Conservation (phyloP, 2,888 invertebrate species). For the Epiblema foenella region DNA sequence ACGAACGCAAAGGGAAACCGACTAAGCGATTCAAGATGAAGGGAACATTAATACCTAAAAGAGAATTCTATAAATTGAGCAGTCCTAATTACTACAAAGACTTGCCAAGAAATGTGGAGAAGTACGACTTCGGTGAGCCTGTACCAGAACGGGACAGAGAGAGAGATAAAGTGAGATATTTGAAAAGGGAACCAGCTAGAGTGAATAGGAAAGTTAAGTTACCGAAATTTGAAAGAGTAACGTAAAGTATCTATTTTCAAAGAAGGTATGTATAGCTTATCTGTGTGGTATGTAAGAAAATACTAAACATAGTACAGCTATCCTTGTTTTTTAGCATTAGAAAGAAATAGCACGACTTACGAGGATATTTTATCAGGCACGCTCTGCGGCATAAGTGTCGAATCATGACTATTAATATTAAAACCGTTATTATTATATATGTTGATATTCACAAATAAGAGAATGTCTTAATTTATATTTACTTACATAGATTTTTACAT, state of each 20-base stretch:
- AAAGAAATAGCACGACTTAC: too few relatives aligned
- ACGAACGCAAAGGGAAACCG: neutral
- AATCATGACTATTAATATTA: too few relatives aligned
- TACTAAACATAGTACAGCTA: neutral
- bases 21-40: slow-evolving; percentile 12
- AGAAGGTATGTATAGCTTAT: neutral
- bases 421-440: too few relatives aligned
- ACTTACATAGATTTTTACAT: too few relatives aligned
- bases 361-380: too few relatives aligned
- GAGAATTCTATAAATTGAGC: slow-evolving; percentile 24
- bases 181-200: slow-evolving; percentile 4
- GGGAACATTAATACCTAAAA: slow-evolving; percentile 13
- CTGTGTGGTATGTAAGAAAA: neutral
- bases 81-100: slow-evolving; percentile 20
- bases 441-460: too few relatives aligned
- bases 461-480: too few relatives aligned
- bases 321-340: too few relatives aligned
- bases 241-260: neutral
- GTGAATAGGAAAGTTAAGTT: slow-evolving; percentile 13
- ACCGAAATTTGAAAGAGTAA: neutral
- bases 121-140: slow-evolving; percentile 21
- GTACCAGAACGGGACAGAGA: slow-evolving; percentile 7
- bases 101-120: slow-evolving; percentile 6
- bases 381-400: too few relatives aligned
- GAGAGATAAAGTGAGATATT: neutral